Conservation (phyloP, 2,113 vertebrate species). For the Lates calcarifer region DNA sequence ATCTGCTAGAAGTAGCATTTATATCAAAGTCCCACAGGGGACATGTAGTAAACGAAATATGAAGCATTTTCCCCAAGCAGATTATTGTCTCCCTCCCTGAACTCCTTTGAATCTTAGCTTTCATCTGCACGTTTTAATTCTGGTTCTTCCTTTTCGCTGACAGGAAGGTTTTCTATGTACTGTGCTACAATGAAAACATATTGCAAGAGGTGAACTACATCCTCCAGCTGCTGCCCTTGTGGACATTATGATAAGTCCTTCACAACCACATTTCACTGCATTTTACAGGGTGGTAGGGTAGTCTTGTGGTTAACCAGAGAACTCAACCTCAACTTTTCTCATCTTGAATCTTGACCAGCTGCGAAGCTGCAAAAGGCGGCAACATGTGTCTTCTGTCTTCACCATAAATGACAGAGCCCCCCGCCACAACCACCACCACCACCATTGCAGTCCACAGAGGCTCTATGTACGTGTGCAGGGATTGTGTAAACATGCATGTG, state of each 20-base stretch:
- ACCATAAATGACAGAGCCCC: conserved; percentile 26
- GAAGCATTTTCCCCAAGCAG: conserved; percentile 15
- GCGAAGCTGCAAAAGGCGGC: conserved; percentile 14
- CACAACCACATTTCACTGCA: background rate
- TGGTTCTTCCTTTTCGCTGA: background rate
- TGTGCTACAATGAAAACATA: background rate
- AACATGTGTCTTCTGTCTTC: conserved; percentile 51
- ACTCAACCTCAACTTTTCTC: background rate
- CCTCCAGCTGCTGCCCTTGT: background rate
- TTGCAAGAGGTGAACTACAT: background rate
- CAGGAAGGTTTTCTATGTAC: background rate
- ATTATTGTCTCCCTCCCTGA: background rate
- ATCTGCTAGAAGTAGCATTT: conserved; percentile 11
- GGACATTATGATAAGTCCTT: background rate
- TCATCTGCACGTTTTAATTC: background rate
- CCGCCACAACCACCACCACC: too few species aligned
- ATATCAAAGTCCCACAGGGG: conserved; percentile 44
- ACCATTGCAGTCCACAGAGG: conserved; percentile 12
- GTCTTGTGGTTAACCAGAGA: background rate
- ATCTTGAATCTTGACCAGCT: conserved; percentile 16
- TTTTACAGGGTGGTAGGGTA: background rate
- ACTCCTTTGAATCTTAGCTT: conserved; percentile 3
- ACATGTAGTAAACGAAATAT: conserved; percentile 24
- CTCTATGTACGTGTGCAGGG: conserved; percentile 24
- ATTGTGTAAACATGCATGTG: conserved; percentile 55